These are phyloP conservation scores for Clepsis dumicolana DNA, from an alignment of 2,888 invertebrate species.

Conservation along the genomic window DNA sequence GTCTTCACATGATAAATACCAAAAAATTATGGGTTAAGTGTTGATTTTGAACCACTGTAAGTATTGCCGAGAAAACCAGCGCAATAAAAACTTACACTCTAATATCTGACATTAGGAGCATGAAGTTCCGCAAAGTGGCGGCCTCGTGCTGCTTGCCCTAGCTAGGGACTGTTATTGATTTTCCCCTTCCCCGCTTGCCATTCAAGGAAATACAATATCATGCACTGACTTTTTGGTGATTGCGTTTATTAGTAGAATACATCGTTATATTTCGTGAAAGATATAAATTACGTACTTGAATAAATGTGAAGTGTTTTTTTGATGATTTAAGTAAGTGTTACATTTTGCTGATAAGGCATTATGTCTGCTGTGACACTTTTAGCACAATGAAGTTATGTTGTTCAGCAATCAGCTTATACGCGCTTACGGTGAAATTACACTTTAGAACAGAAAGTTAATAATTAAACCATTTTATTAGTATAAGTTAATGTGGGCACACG, in stretches of 20 bases:
- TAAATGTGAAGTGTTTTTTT: conserved; percentile 12
- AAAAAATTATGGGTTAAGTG: too few species aligned
- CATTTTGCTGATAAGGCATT: neutral
- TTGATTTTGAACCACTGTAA: too few species aligned
- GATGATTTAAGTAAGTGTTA: conserved; percentile 26
- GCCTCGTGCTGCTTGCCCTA: conserved; percentile 12
- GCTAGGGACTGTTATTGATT: conserved; percentile 28
- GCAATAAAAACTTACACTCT: neutral
- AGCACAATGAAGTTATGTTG: neutral
- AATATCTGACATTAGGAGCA: neutral
- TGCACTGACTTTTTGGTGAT: conserved; percentile 17
- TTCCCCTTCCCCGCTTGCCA: conserved; percentile 25
- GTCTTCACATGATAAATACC: too few species aligned
- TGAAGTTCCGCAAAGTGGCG: conserved; percentile 3
- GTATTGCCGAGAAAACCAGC: neutral
- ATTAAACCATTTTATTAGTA: neutral
- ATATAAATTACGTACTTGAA: neutral
- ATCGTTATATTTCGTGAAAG: neutral
- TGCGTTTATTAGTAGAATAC: conserved; percentile 2
- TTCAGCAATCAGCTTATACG: neutral
- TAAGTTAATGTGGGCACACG: neutral
- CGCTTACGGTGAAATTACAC: conserved; percentile 9
- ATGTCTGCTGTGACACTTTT: neutral
- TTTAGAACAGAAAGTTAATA: neutral
- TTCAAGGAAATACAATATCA: conserved; percentile 23